Evolutionary conservation across 2,888 invertebrate species (phyloP), one percentile per base, ranked within the genome.

Genomic region (Machimus atricapillus): DNA sequence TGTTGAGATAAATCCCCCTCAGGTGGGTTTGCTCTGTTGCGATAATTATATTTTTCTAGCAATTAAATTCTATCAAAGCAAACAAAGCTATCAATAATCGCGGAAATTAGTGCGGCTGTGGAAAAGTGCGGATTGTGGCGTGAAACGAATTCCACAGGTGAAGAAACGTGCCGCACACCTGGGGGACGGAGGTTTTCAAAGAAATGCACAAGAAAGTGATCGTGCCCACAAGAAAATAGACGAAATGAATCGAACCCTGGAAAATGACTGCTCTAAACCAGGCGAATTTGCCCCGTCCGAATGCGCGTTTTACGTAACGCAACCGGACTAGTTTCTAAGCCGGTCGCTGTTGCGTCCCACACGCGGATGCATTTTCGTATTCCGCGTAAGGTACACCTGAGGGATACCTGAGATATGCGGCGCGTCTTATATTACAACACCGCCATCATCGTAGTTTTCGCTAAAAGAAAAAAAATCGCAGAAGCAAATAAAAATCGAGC

Each of bases 321-420:
- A 19, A n/a, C 31, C 79, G 52, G 79, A 79, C 79, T 46, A 79
- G 52, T 52, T 52, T 46, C 12, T 2, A 52, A 3, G 43, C 23
- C 27, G 46, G 56, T 78, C 23, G 46, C 58, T 52, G 37, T 66
- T 37, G 40, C 31, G 58, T 19, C 58, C 82, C 82, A 66, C 82
- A 82, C 37, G 58, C 82, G 82, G 66, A 66, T 82, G 82, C 58
- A 82, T 82, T 82, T 82, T 82, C 66, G 58, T 52, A 82, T 82
- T 82, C 52, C 56, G 58, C 58, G 52, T 46, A 46, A 79, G 52
- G 43, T 43, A 78, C 78, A 37, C 52, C 79, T 52, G 66, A 76
- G 37, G n/a, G 82, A 82, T 66, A 82, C 19, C 23, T 34, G 82
- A 82, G 58, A 82, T 23, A n/a, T 37, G 66, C 37, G n/a, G 16